These are phyloP conservation scores for Simalia tracyae DNA, from an alignment of 2,797 vertebrate species.

Conservation along the genomic window DNA sequence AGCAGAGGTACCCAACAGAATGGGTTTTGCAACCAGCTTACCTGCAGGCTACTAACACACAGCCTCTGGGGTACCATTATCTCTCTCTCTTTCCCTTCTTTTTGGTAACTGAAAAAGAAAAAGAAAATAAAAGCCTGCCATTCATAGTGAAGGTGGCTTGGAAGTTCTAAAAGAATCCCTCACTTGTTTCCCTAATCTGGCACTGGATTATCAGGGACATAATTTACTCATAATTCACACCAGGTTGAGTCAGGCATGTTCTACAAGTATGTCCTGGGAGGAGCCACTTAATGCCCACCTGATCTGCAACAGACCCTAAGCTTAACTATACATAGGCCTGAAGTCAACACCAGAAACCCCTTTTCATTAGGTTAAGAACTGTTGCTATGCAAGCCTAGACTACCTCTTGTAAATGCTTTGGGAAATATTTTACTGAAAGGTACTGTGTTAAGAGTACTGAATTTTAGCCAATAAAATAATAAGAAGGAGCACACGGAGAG, in stretches of 20 bases:
- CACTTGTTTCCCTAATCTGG: background rate
- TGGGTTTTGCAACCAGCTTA: background rate
- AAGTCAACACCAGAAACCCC: background rate
- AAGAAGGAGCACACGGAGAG: background rate
- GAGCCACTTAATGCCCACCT: background rate
- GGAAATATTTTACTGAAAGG: background rate
- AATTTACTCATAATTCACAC: background rate
- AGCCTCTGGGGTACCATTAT: background rate
- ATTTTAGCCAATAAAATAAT: slow-evolving; percentile 32
- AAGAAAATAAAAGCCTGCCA: background rate
- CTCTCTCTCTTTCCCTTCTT: background rate
- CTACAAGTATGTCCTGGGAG: background rate
- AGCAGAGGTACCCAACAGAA: background rate
- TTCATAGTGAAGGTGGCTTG: background rate
- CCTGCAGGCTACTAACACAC: background rate
- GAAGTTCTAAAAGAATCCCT: background rate
- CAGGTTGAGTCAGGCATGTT: background rate
- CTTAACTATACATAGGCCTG: background rate
- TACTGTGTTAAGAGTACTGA: accelerated
- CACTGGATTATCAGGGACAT: background rate
- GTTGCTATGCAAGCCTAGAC: background rate
- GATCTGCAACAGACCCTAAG: background rate
- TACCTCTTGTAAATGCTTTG: accelerated
- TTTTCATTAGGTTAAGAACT: background rate
- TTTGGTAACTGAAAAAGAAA: background rate